Evolutionary conservation across 2,113 vertebrate genomes (phyloP).

Genomic region (Vireo altiloquus): DNA sequence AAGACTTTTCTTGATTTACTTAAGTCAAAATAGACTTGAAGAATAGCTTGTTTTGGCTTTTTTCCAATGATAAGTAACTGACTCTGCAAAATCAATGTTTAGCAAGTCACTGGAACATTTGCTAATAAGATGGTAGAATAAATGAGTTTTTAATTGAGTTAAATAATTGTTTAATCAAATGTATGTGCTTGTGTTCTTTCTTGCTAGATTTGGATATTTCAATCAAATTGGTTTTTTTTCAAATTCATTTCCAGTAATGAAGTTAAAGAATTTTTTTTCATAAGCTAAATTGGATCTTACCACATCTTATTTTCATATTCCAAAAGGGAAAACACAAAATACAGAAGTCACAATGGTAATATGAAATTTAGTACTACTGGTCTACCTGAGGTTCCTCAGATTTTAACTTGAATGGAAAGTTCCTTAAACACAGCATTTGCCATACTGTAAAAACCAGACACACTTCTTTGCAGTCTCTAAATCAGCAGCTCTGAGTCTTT

Average conservation of each 20-base stretch:
- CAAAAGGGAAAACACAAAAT: background rate
- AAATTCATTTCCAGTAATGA: background rate
- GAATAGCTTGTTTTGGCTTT: background rate
- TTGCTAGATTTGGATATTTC: background rate
- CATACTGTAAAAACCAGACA: background rate
- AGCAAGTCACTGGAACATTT: background rate
- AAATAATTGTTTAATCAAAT: background rate
- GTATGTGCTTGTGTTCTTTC: background rate
- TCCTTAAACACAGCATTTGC: background rate
- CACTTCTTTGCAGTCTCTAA: background rate
- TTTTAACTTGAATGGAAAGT: background rate
- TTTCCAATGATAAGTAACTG: background rate
- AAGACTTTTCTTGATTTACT: background rate
- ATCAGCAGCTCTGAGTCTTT: background rate
- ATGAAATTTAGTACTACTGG: background rate
- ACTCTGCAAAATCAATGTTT: background rate
- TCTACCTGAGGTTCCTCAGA: background rate
- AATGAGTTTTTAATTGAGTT: background rate
- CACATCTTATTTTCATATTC: background rate
- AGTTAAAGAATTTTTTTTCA: rapidly evolving
- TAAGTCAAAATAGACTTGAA: background rate
- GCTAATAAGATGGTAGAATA: background rate
- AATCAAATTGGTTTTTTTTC: background rate
- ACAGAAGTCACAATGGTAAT: background rate
- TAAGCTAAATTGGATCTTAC: background rate